Conservation (phyloP, 2,797 vertebrate species). For the Pangasius sanitwongsei region DNA sequence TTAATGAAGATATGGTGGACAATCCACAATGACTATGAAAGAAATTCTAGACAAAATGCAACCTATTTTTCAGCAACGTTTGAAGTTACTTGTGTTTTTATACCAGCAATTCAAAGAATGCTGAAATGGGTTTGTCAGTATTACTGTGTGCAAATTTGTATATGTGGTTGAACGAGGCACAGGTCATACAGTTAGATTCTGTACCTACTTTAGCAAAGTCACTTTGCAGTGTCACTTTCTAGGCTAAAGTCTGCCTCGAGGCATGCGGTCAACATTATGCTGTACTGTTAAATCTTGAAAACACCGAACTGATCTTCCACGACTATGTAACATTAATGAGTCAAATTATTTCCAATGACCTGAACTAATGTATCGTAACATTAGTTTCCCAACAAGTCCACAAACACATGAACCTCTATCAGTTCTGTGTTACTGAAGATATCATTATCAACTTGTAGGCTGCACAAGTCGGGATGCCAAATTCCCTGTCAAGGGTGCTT, state of each 20-base stretch:
- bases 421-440: neutral
- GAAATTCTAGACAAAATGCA: neutral
- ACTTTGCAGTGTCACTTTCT: slow-evolving; percentile 24
- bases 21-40: neutral
- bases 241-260: slow-evolving; percentile 4
- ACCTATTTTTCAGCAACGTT: neutral
- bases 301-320: neutral
- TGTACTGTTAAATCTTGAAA: neutral
- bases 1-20: neutral
- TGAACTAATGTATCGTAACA: neutral
- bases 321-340: neutral
- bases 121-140: neutral
- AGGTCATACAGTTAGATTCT: neutral
- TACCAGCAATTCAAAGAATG: neutral
- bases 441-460: neutral
- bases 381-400: neutral
- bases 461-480: neutral
- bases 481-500: neutral
- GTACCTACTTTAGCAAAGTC: slow-evolving; percentile 17
- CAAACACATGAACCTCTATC: neutral
- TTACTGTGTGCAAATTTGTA: neutral
- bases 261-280: neutral
- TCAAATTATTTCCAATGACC: no score
- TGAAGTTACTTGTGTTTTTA: neutral
- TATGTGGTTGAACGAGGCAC: neutral